Evolutionary conservation across 2,113 vertebrate genomes (phyloP), one percentile per base, ranked within the genome.

Genomic region (Orcinus orca): DNA sequence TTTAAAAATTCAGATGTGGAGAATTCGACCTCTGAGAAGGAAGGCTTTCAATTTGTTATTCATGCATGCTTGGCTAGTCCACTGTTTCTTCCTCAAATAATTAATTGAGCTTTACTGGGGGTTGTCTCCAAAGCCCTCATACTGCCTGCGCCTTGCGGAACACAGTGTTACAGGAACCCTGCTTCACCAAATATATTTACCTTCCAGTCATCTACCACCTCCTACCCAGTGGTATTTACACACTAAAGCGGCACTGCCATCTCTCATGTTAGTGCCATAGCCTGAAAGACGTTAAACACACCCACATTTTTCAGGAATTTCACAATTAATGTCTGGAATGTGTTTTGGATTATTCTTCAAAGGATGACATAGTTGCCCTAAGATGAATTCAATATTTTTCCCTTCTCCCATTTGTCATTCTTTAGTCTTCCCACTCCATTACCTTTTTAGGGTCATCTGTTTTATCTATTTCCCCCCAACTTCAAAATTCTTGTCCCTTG

Each of bases 261-360:
- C 82, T 79, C 63, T 53, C 73, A 10, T 33, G 73, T 76, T 20
- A 76, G 44, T 33, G 31, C 10, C 26, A 47, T 3, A 65, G 89
- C 79, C 95, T 60, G 58, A 71, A 79, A 79, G 63, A 89, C 3
- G 15, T 60, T 79, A 60, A 96, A 92, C 97, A 97, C 95, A 95
- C 95, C 90, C 96, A 98, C 91, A 92, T 97, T 97, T 97, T 97
- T 81, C 79, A 98, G 96, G 96, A 98, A 97, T 98, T 97, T 97
- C 92, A 97, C 93, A 97, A 97, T 97, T 97, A 95, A 97, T 87
- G 96, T 93, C 93, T 98, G 97, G 96, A 97, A 98, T 98, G 95
- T 93, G 86, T 84, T 97, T 95, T 95, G 91, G 93, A 97, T 96
- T 91, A 90, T 88, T 95, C 97, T 96, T 97, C 96, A 97, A 97